phyloP scores from a whole-genome alignment of 2,888 invertebrate species.

The Orthonevra nobilis region DNA sequence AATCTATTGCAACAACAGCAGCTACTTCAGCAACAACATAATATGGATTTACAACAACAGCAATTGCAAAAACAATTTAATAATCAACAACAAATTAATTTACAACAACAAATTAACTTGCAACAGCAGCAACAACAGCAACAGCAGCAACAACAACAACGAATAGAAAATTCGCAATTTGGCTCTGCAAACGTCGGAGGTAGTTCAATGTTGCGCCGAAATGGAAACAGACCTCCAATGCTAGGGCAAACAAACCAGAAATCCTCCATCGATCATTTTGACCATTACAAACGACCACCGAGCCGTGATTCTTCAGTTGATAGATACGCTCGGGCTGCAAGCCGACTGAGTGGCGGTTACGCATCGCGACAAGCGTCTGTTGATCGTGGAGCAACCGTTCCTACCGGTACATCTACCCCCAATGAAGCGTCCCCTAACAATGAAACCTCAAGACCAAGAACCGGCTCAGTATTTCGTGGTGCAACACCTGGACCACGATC shows the following conservation, averaged over 20 bases:
- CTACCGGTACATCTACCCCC: conserved; percentile 72
- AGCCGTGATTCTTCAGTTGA: conserved; percentile 93
- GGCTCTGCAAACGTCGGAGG: conserved; percentile 73
- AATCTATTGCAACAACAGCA: conserved; percentile 73
- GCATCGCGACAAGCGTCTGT: conserved; percentile 90
- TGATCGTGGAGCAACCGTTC: conserved; percentile 82
- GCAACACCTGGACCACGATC: conserved; percentile 77
- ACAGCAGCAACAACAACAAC: conserved; percentile 70
- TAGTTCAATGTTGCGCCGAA: conserved; percentile 80
- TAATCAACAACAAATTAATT: conserved; percentile 27
- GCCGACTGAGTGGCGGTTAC: conserved; percentile 82
- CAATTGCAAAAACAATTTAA: conserved; percentile 71
- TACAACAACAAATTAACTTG: conserved; percentile 41
- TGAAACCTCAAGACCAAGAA: conserved; percentile 79
- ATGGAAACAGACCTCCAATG: conserved; percentile 81
- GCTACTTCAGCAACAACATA: conserved; percentile 72
- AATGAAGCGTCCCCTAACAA: conserved; percentile 51
- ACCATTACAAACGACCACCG: conserved; percentile 95
- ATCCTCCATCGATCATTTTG: conserved; percentile 93
- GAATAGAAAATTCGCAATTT: conserved; percentile 71
- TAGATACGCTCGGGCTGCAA: conserved; percentile 87
- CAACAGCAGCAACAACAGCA: conserved; percentile 66
- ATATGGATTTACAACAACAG: conserved; percentile 72
- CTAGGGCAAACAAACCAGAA: conserved; percentile 80
- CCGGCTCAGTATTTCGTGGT: conserved; percentile 82